phyloP scores from a whole-genome alignment of 2,797 vertebrate genomes.

The Glossophaga mutica region DNA sequence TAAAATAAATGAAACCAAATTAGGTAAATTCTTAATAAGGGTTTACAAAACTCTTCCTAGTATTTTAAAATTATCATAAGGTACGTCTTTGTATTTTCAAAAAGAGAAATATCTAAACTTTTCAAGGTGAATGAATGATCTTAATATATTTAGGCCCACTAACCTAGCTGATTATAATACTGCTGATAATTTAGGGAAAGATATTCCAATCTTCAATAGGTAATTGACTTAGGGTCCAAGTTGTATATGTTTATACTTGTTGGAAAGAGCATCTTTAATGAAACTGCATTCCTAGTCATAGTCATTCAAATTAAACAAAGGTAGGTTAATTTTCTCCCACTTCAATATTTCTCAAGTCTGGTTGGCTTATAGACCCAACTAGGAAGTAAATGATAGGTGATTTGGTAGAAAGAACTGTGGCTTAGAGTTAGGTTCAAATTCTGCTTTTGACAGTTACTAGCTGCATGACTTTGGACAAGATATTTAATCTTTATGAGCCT shows the following conservation, averaged over 20 bases:
- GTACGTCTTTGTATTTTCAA: background rate
- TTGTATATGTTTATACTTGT: background rate
- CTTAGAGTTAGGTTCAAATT: background rate
- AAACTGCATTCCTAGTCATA: background rate
- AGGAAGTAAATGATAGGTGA: background rate
- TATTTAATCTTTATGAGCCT: background rate
- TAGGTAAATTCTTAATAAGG: background rate
- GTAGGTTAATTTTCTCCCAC: background rate
- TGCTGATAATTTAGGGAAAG: background rate
- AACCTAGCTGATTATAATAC: background rate
- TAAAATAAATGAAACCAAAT: background rate
- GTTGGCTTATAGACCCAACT: background rate
- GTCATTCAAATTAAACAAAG: background rate
- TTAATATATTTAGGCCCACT: background rate
- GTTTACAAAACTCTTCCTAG: background rate
- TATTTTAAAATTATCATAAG: background rate
- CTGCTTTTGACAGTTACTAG: background rate
- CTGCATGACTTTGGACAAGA: background rate
- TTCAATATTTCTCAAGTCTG: background rate
- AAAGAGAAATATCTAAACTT: background rate
- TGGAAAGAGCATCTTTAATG: background rate
- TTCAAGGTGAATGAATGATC: background rate
- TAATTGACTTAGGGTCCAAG: background rate
- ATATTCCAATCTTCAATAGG: background rate
- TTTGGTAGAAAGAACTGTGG: background rate